These are phyloP conservation scores for Bergia sp. DNA, from an alignment of 92 coral and sea anemone genomes.

Conservation along the genomic window DNA sequence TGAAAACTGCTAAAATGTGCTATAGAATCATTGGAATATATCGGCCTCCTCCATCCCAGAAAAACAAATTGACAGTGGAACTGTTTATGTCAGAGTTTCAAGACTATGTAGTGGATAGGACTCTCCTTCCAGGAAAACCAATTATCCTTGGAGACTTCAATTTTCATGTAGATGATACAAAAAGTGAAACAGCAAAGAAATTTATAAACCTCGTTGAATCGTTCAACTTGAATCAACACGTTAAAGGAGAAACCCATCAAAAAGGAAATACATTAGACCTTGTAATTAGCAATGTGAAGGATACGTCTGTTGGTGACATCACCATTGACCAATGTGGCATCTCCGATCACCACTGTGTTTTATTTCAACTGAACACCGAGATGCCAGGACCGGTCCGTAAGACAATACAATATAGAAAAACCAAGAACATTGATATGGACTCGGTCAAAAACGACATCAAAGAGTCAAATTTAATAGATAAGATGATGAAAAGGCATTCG, in stretches of 20 bases:
- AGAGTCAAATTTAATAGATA: not conserved
- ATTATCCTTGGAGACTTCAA: not conserved
- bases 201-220: conserved; percentile 7
- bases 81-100: conserved; percentile 6
- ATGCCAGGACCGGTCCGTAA: not conserved
- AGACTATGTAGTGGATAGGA: conserved; percentile 5
- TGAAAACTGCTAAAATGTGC: not conserved
- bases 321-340: not conserved
- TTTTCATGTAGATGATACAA: conserved; percentile 6
- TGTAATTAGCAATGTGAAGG: conserved; percentile 1
- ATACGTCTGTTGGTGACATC: not conserved
- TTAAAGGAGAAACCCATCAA: not conserved
- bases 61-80: not conserved
- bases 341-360: not conserved
- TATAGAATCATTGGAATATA: conserved; percentile 1
- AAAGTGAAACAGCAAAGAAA: conserved; percentile 6
- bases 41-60: conserved; percentile 6
- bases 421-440: not conserved
- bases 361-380: not conserved
- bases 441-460: not conserved
- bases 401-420: not conserved
- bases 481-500: not conserved
- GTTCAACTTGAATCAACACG: not conserved
- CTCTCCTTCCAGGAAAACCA: conserved; percentile 1
- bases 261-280: not conserved